These are phyloP conservation scores for Drosophila falleni DNA, from an alignment of 2,888 invertebrate species.

Conservation along the genomic window DNA sequence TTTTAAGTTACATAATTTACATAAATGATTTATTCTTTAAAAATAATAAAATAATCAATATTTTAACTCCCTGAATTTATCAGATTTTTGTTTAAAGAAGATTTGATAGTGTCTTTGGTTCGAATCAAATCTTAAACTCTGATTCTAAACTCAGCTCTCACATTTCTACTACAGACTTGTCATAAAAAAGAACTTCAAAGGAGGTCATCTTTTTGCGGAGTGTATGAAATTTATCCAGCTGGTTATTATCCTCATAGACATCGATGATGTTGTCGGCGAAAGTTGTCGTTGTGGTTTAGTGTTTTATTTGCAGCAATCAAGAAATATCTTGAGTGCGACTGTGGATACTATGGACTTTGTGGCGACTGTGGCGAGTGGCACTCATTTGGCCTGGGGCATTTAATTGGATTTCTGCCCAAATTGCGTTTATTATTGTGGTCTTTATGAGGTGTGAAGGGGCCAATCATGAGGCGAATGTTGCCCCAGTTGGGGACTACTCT, in stretches of 20 bases:
- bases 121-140: neutral
- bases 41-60: too few relatives aligned
- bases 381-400: conserved; percentile 57
- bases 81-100: neutral
- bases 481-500: conserved; percentile 12
- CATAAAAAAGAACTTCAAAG: too few relatives aligned
- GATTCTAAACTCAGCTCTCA: neutral
- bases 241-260: conserved; percentile 71
- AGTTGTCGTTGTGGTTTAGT: conserved; percentile 62
- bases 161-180: neutral
- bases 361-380: conserved; percentile 9
- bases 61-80: too few relatives aligned
- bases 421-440: conserved; percentile 77
- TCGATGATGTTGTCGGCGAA: conserved; percentile 69
- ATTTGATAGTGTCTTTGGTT: neutral
- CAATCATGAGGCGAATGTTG: conserved; percentile 54
- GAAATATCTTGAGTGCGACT: conserved; percentile 25
- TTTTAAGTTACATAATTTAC: too few relatives aligned
- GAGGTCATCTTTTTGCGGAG: neutral
- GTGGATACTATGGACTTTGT: conserved; percentile 6
- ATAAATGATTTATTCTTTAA: too few relatives aligned
- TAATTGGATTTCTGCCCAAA: conserved; percentile 80
- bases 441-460: conserved; percentile 78
- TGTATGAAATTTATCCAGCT: conserved; percentile 28
- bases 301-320: conserved; percentile 35